phyloP scores from a whole-genome alignment of 2,797 vertebrate genomes.

The Apodemus agrarius region DNA sequence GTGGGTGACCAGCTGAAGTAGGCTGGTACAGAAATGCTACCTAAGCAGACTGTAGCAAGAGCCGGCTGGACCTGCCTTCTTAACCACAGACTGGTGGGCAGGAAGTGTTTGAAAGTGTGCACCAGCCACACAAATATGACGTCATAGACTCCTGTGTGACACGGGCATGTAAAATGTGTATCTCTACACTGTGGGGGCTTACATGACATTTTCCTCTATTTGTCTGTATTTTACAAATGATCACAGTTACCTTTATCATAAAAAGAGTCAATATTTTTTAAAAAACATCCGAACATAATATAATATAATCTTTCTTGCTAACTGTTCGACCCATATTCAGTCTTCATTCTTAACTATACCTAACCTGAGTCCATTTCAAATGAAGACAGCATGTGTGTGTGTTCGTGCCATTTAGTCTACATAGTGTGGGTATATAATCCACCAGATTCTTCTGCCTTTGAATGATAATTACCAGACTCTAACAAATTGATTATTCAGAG shows the following conservation, averaged over 20 bases:
- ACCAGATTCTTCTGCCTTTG: not conserved
- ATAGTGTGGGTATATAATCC: not conserved
- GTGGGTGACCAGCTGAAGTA: no score
- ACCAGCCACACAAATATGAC: not conserved
- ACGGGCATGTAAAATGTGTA: not conserved
- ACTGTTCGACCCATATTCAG: not conserved
- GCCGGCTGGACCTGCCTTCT: not conserved
- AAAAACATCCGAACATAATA: slow-evolving; percentile 11
- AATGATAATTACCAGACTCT: not conserved
- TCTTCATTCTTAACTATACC: not conserved
- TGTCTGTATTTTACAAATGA: not conserved
- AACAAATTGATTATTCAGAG: not conserved
- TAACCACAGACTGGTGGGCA: not conserved
- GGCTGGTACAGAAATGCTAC: not conserved
- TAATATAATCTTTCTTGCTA: not conserved
- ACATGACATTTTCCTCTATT: not conserved
- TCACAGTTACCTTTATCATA: not conserved
- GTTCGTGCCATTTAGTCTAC: not conserved
- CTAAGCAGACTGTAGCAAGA: not conserved
- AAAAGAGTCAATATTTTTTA: slow-evolving; percentile 18
- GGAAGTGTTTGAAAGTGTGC: not conserved
- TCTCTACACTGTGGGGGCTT: not conserved
- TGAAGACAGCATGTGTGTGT: not conserved
- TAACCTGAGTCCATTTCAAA: not conserved
- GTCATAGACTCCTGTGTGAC: no score